phyloP scores from a whole-genome alignment of 2,797 vertebrate species.

The Paratrypauchen microcephalus region DNA sequence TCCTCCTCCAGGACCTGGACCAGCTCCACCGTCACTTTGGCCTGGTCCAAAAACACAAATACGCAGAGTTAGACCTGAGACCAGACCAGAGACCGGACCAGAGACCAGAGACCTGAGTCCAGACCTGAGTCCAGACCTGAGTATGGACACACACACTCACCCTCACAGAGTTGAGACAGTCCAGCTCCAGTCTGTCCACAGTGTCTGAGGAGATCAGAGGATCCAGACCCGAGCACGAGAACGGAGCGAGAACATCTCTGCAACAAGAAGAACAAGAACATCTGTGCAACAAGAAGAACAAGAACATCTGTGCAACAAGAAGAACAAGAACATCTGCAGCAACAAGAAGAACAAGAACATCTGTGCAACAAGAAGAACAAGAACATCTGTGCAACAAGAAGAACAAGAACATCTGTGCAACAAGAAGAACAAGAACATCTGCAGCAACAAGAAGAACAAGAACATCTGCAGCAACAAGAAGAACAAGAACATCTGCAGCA shows the following conservation, averaged over 20 bases:
- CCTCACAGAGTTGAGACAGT: constrained; percentile 86
- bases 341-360: no score
- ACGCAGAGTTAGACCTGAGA: neutral
- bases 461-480: no score
- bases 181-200: constrained; percentile 80
- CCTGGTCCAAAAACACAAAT: constrained; percentile 42
- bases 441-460: no score
- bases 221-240: constrained; percentile 75
- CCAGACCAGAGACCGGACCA: neutral
- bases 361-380: no score
- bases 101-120: neutral
- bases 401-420: no score
- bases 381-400: no score
- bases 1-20: constrained; percentile 78
- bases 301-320: neutral
- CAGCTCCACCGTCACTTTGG: constrained; percentile 77
- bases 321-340: no score
- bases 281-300: neutral
- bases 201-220: constrained; percentile 83
- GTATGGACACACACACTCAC: constrained; percentile 52
- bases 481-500: no score
- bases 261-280: constrained; percentile 13
- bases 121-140: neutral
- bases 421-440: no score
- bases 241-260: constrained; percentile 88